Conservation (phyloP, 2,797 vertebrate genomes). For the Phoxinus dragarum region DNA sequence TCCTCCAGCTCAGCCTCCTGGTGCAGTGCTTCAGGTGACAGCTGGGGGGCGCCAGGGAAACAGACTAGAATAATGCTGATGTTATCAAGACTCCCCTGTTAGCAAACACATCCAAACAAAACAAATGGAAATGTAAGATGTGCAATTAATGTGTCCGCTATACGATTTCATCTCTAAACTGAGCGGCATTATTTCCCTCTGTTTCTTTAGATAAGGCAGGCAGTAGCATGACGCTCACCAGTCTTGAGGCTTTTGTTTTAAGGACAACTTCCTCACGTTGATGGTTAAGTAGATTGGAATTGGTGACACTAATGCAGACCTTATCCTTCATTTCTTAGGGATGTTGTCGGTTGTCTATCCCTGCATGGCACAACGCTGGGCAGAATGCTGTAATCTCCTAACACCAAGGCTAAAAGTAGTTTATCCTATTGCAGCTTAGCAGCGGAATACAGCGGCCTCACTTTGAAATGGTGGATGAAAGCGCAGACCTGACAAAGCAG, state of each 20-base stretch:
- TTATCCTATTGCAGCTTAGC: slow-evolving; percentile 49
- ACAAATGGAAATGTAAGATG: neutral
- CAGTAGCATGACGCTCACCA: neutral
- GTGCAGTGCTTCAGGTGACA: slow-evolving; percentile 81
- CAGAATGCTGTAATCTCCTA: slow-evolving; percentile 53
- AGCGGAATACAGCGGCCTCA: slow-evolving; percentile 29
- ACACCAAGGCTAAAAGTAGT: slow-evolving; percentile 49
- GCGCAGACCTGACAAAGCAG: slow-evolving; percentile 49
- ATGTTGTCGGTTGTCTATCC: slow-evolving; percentile 21
- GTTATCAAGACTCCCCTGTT: slow-evolving; percentile 87
- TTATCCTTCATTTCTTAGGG: slow-evolving; percentile 6
- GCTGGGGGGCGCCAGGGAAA: slow-evolving; percentile 83
- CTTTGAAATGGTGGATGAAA: slow-evolving; percentile 38
- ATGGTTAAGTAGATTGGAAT: slow-evolving; percentile 23
- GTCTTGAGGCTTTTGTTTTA: slow-evolving; percentile 4
- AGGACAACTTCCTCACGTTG: slow-evolving; percentile 2
- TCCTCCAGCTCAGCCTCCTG: slow-evolving; percentile 81
- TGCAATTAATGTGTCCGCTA: neutral
- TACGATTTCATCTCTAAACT: neutral
- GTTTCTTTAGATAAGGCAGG: slow-evolving; percentile 12
- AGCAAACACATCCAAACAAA: slow-evolving; percentile 42
- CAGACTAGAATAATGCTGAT: slow-evolving; percentile 86
- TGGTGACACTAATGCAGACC: slow-evolving; percentile 31
- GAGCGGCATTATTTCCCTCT: neutral
- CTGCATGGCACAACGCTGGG: slow-evolving; percentile 3